Percentiles rank a stretch among this genome's conserved stretches.
phyloP scores from a whole-genome alignment of 2,797 vertebrate species.

The Trematomus bernacchii region DNA sequence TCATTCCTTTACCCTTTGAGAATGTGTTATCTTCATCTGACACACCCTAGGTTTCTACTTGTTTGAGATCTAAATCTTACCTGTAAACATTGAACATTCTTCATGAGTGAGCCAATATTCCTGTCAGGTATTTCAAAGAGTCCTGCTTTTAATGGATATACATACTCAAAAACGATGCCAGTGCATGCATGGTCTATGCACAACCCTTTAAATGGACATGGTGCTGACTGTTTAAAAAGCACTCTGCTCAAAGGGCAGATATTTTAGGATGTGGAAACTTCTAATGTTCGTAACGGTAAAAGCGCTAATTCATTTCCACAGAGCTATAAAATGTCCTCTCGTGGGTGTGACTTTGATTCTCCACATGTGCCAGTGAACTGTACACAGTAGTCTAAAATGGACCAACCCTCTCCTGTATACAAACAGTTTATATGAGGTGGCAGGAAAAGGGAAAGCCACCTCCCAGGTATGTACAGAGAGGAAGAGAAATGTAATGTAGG shows the following conservation, averaged over 20 bases:
- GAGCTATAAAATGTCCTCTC: constrained; percentile 24
- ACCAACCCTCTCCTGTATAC: not conserved
- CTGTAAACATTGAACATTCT: constrained; percentile 52
- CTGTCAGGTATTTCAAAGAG: constrained; percentile 7
- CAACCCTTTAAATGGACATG: not conserved
- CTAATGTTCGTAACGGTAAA: constrained; percentile 30
- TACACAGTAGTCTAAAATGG: constrained; percentile 8
- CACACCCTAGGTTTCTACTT: constrained; percentile 20
- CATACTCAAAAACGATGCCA: not conserved
- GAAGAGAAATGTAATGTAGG: not conserved
- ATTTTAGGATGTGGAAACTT: constrained; percentile 49
- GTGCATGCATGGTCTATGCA: not conserved
- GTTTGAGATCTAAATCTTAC: constrained; percentile 44
- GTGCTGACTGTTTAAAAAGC: constrained; percentile 31
- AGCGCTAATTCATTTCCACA: constrained; percentile 24
- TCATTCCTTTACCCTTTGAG: constrained; percentile 24
- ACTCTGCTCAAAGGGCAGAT: constrained; percentile 26
- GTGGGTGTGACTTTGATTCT: constrained; percentile 4
- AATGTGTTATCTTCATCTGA: constrained; percentile 17
- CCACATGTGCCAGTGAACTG: not conserved
- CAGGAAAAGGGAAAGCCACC: constrained; percentile 25
- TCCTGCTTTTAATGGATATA: constrained; percentile 2
- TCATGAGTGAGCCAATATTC: not conserved
- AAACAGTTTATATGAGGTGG: constrained; percentile 7
- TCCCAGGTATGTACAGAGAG: constrained; percentile 13